Evolutionary conservation across 2,113 vertebrate genomes (phyloP).

Genomic region (Pseudonaja textilis): DNA sequence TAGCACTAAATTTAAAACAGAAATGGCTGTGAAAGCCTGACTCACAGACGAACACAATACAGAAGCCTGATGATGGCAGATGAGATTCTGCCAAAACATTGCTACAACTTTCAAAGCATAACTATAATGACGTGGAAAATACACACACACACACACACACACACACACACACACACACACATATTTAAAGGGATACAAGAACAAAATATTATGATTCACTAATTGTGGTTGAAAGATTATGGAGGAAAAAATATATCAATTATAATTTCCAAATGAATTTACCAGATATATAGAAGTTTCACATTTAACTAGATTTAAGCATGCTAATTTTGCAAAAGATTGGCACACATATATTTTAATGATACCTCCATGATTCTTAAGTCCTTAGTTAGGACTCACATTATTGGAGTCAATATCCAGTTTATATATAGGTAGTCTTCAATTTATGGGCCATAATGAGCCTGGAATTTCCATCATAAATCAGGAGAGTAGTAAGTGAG

Average conservation of each 20-base stretch:
- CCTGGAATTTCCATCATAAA: too few species aligned
- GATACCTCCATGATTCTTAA: neutral
- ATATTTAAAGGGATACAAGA: neutral
- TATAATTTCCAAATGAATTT: neutral
- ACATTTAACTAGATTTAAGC: neutral
- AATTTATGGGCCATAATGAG: too few species aligned
- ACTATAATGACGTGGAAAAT: too few species aligned
- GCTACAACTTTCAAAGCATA: too few species aligned
- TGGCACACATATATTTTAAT: neutral
- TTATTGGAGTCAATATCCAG: neutral
- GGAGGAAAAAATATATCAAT: neutral
- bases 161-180: too few species aligned
- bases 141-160: too few species aligned
- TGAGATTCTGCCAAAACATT: too few species aligned
- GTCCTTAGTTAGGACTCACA: neutral
- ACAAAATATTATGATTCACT: neutral
- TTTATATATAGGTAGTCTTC: neutral
- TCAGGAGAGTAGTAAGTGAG: too few species aligned
- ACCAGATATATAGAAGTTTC: neutral
- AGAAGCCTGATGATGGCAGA: too few species aligned
- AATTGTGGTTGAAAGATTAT: neutral
- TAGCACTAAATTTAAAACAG: too few species aligned
- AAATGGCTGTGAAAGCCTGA: too few species aligned
- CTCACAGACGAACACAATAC: too few species aligned
- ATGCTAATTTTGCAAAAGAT: neutral